These are phyloP conservation scores for Phataginus tricuspis DNA, from an alignment of 2,797 vertebrate species.

Conservation along the genomic window DNA sequence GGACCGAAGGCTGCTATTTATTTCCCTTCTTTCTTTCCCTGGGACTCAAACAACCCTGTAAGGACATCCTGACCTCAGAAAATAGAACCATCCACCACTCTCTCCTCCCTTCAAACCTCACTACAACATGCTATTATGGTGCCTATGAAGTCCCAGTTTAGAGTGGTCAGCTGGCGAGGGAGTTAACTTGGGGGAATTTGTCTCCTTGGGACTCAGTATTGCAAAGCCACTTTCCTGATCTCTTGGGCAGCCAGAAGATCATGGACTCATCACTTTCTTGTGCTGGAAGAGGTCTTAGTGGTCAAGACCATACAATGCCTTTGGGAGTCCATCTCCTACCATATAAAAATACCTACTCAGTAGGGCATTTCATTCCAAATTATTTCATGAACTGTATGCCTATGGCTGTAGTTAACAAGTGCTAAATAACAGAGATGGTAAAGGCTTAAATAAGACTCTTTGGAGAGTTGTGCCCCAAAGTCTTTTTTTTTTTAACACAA, in stretches of 20 bases:
- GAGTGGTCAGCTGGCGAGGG: background rate
- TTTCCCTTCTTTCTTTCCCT: background rate
- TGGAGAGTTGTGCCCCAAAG: background rate
- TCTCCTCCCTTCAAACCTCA: constrained; percentile 7
- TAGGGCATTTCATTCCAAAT: constrained; percentile 46
- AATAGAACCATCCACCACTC: background rate
- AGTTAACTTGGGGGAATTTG: constrained; percentile 44
- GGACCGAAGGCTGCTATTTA: background rate
- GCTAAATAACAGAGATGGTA: constrained; percentile 16
- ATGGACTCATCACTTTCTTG: background rate
- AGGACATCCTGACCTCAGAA: background rate
- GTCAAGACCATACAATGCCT: background rate
- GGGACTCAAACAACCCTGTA: background rate
- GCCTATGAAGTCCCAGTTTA: constrained; percentile 12
- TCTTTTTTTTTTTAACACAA: constrained; percentile 34
- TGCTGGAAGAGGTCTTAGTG: background rate
- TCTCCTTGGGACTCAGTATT: background rate
- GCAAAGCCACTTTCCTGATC: background rate
- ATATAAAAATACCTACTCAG: background rate
- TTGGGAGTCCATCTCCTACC: background rate
- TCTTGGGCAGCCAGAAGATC: background rate
- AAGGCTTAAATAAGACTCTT: constrained; percentile 47
- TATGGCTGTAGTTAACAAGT: constrained; percentile 13
- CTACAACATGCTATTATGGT: constrained; percentile 28
- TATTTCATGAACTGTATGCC: background rate